Percentiles rank a stretch among this genome's conserved stretches.
Evolutionary conservation across 2,888 invertebrate species (phyloP).

Genomic region (Lasius fuliginosus): DNA sequence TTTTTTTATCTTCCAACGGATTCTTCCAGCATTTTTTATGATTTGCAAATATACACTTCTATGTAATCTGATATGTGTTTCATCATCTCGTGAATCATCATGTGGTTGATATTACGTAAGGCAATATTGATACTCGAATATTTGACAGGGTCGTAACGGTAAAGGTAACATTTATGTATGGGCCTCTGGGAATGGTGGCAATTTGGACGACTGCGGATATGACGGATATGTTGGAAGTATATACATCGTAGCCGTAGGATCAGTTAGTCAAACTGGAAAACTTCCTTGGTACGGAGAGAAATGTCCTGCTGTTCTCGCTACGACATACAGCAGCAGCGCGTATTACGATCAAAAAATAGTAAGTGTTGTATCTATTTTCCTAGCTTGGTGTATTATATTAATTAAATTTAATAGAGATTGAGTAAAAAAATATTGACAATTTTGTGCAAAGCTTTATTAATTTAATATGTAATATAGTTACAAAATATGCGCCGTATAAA

Average conservation of each 20-base stretch:
- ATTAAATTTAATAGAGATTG: neutral
- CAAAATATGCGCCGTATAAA: neutral
- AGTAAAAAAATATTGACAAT: neutral
- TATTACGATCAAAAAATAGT: constrained; percentile 96
- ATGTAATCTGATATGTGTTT: neutral
- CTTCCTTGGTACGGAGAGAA: constrained; percentile 97
- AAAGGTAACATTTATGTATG: constrained; percentile 96
- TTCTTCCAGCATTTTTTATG: neutral
- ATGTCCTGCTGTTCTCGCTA: constrained; percentile 95
- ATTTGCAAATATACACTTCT: neutral
- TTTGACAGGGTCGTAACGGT: constrained; percentile 90
- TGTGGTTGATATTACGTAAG: neutral
- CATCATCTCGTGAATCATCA: neutral
- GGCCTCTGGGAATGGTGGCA: constrained; percentile 97
- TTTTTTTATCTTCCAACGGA: neutral
- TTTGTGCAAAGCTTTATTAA: neutral
- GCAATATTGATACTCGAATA: constrained; percentile 52
- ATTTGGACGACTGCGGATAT: constrained; percentile 95
- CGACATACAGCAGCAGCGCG: constrained; percentile 96
- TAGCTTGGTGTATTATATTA: neutral
- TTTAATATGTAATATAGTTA: neutral
- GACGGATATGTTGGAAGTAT: constrained; percentile 96
- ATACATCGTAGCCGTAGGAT: constrained; percentile 95
- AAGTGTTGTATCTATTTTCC: constrained; percentile 82
- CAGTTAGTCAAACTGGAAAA: constrained; percentile 93